Evolutionary conservation across 2,888 invertebrate species (phyloP).

Genomic region (Lepidocyrtoides sp.): DNA sequence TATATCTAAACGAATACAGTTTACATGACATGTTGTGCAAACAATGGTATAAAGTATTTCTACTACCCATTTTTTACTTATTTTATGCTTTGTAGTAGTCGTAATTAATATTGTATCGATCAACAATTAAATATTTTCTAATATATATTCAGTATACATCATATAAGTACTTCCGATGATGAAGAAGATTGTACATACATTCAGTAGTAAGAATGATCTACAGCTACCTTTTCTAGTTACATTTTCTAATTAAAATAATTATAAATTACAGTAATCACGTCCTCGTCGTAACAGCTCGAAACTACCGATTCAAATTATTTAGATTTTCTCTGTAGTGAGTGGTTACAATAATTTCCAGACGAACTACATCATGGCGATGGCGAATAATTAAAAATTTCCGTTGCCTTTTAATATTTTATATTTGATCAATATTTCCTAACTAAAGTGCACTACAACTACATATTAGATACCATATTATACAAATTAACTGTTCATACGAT

Average conservation of each 20-base stretch:
- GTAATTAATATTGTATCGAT: neutral
- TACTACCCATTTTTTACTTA: neutral
- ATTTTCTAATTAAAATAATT: neutral
- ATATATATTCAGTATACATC: neutral
- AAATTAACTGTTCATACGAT: neutral
- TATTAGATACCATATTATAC: too few relatives aligned
- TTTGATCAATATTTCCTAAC: neutral
- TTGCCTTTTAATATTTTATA: neutral
- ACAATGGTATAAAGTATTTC: neutral
- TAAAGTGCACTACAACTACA: too few relatives aligned
- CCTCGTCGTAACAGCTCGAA: neutral
- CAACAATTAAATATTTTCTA: neutral
- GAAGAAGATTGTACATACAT: slow-evolving; percentile 25
- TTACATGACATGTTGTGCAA: neutral
- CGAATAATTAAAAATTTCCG: slow-evolving; percentile 5
- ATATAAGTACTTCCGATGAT: neutral
- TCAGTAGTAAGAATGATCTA: neutral
- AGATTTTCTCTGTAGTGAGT: neutral
- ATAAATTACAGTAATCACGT: neutral
- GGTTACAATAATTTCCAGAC: neutral
- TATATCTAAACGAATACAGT: neutral
- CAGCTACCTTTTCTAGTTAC: neutral
- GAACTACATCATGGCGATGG: neutral
- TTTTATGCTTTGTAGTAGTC: neutral
- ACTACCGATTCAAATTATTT: neutral